Percentiles rank a stretch among this genome's conserved stretches.
Evolutionary conservation across 2,888 invertebrate genomes (phyloP).

Genomic region (Papilio gigon): DNA sequence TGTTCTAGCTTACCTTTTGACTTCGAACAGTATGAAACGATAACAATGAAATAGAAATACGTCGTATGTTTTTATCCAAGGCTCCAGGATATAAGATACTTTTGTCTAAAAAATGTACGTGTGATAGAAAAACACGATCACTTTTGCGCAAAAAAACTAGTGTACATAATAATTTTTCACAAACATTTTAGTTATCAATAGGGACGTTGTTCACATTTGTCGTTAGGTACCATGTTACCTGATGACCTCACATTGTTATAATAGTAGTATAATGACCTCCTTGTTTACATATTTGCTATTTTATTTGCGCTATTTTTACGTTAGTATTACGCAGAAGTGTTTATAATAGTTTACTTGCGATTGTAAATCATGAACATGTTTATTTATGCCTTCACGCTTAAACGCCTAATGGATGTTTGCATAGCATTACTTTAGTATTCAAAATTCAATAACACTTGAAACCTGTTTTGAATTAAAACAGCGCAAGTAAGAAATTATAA

Average conservation of each 20-base stretch:
- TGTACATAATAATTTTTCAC: no score
- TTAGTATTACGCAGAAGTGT: slow-evolving; percentile 19
- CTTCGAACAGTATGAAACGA: not conserved
- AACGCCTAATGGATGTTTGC: slow-evolving; percentile 28
- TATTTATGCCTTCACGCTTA: slow-evolving; percentile 23
- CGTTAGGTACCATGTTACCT: no score
- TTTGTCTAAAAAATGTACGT: no score
- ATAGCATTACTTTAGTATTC: slow-evolving; percentile 21
- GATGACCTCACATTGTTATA: no score
- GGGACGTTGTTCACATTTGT: no score
- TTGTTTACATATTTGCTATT: not conserved
- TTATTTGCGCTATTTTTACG: slow-evolving; percentile 30
- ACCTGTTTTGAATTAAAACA: slow-evolving; percentile 12
- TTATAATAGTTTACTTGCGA: slow-evolving; percentile 12
- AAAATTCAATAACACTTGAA: slow-evolving; percentile 17
- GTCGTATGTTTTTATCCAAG: no score
- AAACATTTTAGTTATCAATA: no score
- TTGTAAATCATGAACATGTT: slow-evolving; percentile 23
- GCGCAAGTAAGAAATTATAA: not conserved
- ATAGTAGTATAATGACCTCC: slow-evolving; percentile 26
- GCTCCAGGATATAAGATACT: no score
- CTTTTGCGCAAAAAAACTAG: no score
- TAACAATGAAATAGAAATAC: not conserved
- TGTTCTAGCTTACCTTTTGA: not conserved
- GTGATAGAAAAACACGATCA: no score